phyloP scores from a whole-genome alignment of 2,888 invertebrate species.

The Abrostola tripartita region DNA sequence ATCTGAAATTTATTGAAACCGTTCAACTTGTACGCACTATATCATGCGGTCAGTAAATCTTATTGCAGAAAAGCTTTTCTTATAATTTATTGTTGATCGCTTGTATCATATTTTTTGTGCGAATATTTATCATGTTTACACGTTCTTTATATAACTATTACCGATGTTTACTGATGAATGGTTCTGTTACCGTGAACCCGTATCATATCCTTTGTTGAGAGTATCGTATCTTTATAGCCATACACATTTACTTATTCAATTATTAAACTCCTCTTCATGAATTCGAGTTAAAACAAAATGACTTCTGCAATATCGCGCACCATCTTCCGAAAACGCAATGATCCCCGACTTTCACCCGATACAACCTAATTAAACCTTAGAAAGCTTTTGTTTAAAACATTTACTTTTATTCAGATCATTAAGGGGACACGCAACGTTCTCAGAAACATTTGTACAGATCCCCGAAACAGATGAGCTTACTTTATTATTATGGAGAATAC shows the following conservation, averaged over 20 bases:
- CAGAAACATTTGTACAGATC: constrained; percentile 75
- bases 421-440: constrained; percentile 67
- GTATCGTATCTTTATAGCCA: constrained; percentile 3
- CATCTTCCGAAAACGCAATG: constrained; percentile 27
- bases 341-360: constrained; percentile 39
- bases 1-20: constrained; percentile 12
- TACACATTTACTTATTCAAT: constrained; percentile 14
- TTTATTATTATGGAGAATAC: constrained; percentile 77
- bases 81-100: constrained; percentile 34
- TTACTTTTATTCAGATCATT: constrained; percentile 57
- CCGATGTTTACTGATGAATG: constrained; percentile 37
- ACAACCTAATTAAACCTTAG: constrained; percentile 55
- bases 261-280: constrained; percentile 1
- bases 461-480: constrained; percentile 70
- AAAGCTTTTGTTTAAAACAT: constrained; percentile 56
- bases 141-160: constrained; percentile 42
- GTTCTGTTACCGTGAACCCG: constrained; percentile 18
- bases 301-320: constrained; percentile 18
- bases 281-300: neutral
- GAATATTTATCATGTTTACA: constrained; percentile 46
- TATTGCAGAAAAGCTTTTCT: constrained; percentile 29
- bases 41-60: constrained; percentile 28
- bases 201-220: constrained; percentile 11
- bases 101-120: constrained; percentile 29
- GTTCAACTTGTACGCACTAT: constrained; percentile 12